These are phyloP conservation scores for Bombus turneri DNA, from an alignment of 1,140 invertebrate species.

Conservation along the genomic window DNA sequence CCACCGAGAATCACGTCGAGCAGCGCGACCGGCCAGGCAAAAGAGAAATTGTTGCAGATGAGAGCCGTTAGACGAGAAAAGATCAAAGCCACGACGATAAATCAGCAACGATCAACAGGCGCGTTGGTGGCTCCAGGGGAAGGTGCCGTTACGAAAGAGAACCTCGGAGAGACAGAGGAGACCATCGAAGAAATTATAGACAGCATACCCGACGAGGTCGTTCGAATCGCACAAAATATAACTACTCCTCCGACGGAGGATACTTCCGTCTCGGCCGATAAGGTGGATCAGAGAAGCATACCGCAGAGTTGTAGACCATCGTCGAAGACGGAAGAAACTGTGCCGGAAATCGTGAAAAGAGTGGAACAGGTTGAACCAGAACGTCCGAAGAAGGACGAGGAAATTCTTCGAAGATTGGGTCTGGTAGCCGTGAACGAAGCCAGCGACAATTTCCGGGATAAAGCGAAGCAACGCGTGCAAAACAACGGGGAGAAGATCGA, in stretches of 20 bases:
- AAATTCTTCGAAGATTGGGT: constrained; percentile 74
- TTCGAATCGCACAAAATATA: constrained; percentile 68
- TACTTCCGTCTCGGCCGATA: background rate
- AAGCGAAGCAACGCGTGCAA: constrained; percentile 50
- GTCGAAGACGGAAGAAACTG: background rate
- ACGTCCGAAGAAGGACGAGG: constrained; percentile 71
- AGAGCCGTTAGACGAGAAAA: constrained; percentile 72
- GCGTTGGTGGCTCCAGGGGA: constrained; percentile 42
- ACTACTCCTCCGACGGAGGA: constrained; percentile 16
- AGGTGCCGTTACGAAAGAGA: constrained; percentile 19
- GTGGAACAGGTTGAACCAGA: constrained; percentile 19
- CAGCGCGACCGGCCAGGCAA: constrained; percentile 53
- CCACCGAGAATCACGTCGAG: constrained; percentile 73
- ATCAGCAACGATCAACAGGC: constrained; percentile 54
- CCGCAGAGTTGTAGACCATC: background rate
- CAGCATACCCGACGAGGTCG: constrained; percentile 75
- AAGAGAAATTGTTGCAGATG: constrained; percentile 75
- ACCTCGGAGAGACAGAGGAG: constrained; percentile 11
- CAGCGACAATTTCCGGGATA: constrained; percentile 40
- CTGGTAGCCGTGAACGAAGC: constrained; percentile 75
- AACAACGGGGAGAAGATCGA: constrained; percentile 43
- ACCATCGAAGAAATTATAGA: constrained; percentile 74
- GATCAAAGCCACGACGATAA: constrained; percentile 57
- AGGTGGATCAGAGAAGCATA: background rate
- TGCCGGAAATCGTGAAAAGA: background rate